phyloP scores from a whole-genome alignment of 2,888 invertebrate genomes.

The Drosophila lacicola region DNA sequence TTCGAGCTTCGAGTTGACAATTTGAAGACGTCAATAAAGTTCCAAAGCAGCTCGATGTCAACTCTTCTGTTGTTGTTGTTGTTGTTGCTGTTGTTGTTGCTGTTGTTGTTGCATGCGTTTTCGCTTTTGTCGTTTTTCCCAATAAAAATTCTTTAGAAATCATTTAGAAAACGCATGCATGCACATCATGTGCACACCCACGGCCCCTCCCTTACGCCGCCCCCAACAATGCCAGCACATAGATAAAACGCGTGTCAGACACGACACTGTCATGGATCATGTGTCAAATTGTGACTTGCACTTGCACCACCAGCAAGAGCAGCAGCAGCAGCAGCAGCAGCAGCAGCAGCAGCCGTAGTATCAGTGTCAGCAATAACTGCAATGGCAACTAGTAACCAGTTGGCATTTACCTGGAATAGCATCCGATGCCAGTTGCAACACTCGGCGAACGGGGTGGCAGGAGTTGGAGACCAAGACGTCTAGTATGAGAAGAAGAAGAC shows the following conservation, averaged over 20 bases:
- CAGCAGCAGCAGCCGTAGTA: conserved; percentile 15
- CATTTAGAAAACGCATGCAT: conserved; percentile 76
- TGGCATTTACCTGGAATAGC: conserved; percentile 30
- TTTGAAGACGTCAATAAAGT: conserved; percentile 79
- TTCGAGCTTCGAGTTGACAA: conserved; percentile 74
- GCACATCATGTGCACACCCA: conserved; percentile 71
- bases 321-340: conserved; percentile 6
- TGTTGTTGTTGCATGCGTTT: conserved; percentile 42
- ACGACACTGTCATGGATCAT: conserved; percentile 77
- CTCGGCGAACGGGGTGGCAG: conserved; percentile 10
- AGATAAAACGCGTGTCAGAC: conserved; percentile 79
- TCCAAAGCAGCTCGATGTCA: conserved; percentile 58
- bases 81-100: conserved; percentile 11
- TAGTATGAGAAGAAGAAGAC: conserved; percentile 3
- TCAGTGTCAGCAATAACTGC: conserved; percentile 33
- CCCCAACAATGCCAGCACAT: conserved; percentile 33
- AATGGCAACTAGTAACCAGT: conserved; percentile 47
- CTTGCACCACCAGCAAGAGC: conserved; percentile 42
- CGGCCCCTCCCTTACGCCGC: conserved; percentile 6
- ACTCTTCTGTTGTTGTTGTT: conserved; percentile 26
- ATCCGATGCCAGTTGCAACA: conserved; percentile 20
- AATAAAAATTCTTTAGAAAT: conserved; percentile 76
- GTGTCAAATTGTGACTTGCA: conserved; percentile 78
- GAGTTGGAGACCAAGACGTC: not conserved
- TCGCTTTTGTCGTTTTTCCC: conserved; percentile 66